Conservation (phyloP, 2,113 vertebrate genomes). For the Diadophis punctatus region DNA sequence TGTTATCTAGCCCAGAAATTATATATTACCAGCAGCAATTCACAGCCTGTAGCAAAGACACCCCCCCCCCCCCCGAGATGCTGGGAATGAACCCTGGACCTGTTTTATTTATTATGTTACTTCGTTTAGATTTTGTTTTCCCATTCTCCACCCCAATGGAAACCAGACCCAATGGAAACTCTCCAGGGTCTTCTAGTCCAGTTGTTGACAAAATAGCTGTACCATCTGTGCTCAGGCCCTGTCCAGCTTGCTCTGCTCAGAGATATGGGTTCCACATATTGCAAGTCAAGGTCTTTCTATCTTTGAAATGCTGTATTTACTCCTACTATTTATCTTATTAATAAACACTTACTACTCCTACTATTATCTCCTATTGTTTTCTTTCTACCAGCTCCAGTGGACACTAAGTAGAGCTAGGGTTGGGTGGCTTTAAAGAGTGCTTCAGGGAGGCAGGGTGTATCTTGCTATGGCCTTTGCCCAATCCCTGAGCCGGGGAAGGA, state of each 20-base stretch:
- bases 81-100: neutral
- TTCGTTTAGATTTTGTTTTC: neutral
- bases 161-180: neutral
- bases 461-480: neutral
- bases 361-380: neutral
- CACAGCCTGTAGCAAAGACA: neutral
- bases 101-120: neutral
- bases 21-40: neutral
- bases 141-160: neutral
- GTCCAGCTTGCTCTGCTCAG: neutral
- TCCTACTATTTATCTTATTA: too few species aligned
- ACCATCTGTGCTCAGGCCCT: neutral
- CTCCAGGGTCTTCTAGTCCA: neutral
- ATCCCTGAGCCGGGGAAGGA: neutral
- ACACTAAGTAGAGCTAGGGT: neutral
- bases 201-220: neutral
- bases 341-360: neutral
- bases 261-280: neutral
- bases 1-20: neutral
- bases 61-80: too few species aligned
- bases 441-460: neutral
- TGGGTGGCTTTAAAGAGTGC: neutral
- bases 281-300: neutral
- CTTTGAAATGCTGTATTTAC: neutral
- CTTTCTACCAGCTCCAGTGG: neutral